phyloP scores from a whole-genome alignment of 1,140 invertebrate genomes.

The Armadillidium nasatum region DNA sequence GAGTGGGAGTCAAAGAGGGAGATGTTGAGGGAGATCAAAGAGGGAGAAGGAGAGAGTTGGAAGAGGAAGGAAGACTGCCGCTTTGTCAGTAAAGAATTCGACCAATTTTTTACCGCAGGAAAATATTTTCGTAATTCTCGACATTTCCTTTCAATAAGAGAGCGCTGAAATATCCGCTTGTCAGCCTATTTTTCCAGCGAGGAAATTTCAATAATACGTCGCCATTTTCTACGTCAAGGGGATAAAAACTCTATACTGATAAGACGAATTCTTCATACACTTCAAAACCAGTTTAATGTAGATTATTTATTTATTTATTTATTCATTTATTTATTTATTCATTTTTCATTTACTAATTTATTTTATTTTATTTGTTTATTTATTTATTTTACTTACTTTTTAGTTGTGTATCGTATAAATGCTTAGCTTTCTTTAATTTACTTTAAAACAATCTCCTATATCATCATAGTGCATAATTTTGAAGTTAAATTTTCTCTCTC shows the following conservation, averaged over 20 bases:
- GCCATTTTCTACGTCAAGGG: not conserved
- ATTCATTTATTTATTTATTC: too few species aligned
- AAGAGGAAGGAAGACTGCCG: constrained; percentile 30
- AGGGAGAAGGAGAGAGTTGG: constrained; percentile 27
- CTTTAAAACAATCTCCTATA: too few species aligned
- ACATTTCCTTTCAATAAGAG: constrained; percentile 46
- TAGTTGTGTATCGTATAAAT: not conserved
- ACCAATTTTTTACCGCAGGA: constrained; percentile 44
- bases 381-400: not conserved
- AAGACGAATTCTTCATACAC: not conserved
- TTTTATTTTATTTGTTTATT: too few species aligned
- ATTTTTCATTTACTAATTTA: too few species aligned
- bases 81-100: constrained; percentile 44
- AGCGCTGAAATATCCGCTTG: constrained; percentile 43
- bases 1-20: not conserved
- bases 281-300: not conserved
- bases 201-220: constrained; percentile 44
- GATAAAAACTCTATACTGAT: constrained; percentile 9
- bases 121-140: constrained; percentile 46
- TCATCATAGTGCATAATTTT: too few species aligned
- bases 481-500: not conserved
- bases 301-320: not conserved
- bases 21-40: too few species aligned
- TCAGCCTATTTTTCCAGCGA: constrained; percentile 44
- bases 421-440: not conserved